A percentile compares a stretch with the other conserved stretches of the same genome.
phyloP scores from a whole-genome alignment of 2,113 vertebrate species.

The Tachysurus fulvidraco region DNA sequence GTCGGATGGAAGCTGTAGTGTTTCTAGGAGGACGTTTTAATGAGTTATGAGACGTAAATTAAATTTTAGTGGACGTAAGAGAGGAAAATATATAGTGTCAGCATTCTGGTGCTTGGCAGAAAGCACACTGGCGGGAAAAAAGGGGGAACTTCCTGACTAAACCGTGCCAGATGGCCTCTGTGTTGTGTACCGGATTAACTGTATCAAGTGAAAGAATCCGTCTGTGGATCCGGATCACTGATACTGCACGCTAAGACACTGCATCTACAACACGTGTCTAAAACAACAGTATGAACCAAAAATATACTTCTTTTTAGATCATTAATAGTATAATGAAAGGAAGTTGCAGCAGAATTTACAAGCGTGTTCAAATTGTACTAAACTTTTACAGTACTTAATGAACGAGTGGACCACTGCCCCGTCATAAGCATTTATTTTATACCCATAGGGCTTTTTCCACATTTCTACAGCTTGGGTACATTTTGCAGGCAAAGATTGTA shows the following conservation, averaged over 20 bases:
- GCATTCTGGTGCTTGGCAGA: slow-evolving; percentile 27
- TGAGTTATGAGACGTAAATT: slow-evolving; percentile 33
- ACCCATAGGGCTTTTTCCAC: background rate
- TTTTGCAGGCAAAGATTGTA: too few species aligned
- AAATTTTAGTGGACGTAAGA: slow-evolving; percentile 9
- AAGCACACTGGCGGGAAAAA: background rate
- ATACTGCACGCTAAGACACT: background rate
- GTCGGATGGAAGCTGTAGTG: background rate
- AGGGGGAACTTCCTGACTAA: slow-evolving; percentile 2
- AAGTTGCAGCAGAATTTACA: background rate
- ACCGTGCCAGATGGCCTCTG: slow-evolving; percentile 43
- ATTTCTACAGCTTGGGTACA: background rate
- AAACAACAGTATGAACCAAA: background rate
- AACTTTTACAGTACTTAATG: slow-evolving; percentile 11
- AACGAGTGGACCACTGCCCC: background rate
- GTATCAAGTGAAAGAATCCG: slow-evolving; percentile 24
- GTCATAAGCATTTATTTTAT: background rate
- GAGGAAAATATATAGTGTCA: slow-evolving; percentile 20
- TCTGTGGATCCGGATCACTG: background rate
- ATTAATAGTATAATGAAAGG: background rate
- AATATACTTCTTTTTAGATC: background rate
- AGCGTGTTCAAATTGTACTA: background rate
- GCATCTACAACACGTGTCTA: background rate
- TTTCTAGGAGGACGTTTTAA: slow-evolving; percentile 7
- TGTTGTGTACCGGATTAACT: slow-evolving; percentile 40